Base-by-base conservation (phyloP, 2,797 vertebrate genomes). In the Thunnus albacares region DNA sequence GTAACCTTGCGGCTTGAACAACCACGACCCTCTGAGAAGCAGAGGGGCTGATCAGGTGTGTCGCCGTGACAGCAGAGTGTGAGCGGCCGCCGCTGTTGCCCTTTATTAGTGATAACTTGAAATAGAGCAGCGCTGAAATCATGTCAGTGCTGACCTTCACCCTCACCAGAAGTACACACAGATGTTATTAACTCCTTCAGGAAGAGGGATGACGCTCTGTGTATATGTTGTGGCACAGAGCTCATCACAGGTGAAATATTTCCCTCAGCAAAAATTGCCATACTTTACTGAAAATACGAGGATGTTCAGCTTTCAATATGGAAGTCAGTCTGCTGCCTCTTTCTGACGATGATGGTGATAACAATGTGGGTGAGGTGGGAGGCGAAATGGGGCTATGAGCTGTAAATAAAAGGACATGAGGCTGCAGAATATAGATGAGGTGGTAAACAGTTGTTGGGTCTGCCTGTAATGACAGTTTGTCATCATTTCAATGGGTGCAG, bases 81-180 rank as follows among this genome's bases (percentile, higher is more conserved):
- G 77, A 82, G 81, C 35, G 64, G 75, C 71, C 22, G 22, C 61
- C 30, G 45, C 79, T 55, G 69, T 65, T 81, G 70, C 73, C 79
- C 77, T 85, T 86, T 83, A 89, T 90, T 87, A 86, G 72, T 58
- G 71, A 69, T 66, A 72, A 73, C 63, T 76, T 81, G 77, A 79
- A 78, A 91, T 75, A 88, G 80, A 82, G 76, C 80, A 81, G 80
- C 64, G 43, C 63, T 59, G 75, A 83, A 80, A 83, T 75, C 75
- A 57, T 79, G 85, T 84, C 52, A 58, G 52, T 30, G 55, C 61
- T 90, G 90, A 91, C 92, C 87, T 90, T 93, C 86, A 82, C 75
- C 85, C 80, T 82, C 80, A 86, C 84, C 87, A 67, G 57, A 81
- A 71, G 55, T 49, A 55, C 69, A 79, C 67, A 68, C 14, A 69